Evolutionary conservation across 1,140 invertebrate genomes (phyloP).

Genomic region (Alviniconcha marisindica): DNA sequence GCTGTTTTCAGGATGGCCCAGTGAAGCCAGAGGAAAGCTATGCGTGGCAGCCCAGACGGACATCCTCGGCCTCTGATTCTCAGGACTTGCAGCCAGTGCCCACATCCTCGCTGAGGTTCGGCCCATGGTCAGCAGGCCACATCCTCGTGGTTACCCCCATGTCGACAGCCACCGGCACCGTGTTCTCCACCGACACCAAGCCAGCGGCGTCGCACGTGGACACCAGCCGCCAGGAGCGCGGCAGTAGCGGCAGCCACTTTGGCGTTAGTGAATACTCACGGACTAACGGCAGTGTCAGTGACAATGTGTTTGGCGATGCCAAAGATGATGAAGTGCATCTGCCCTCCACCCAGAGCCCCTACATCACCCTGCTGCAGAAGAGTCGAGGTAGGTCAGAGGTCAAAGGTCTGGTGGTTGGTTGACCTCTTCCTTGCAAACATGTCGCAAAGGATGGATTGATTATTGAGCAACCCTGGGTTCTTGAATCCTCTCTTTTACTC

Average conservation of each 20-base stretch:
- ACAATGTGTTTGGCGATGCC: not conserved
- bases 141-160: too few relatives aligned
- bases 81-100: constrained; percentile 35
- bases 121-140: too few relatives aligned
- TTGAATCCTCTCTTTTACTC: too few relatives aligned
- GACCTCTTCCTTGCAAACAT: too few relatives aligned
- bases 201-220: not conserved
- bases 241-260: not conserved
- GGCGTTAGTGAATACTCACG: constrained; percentile 35
- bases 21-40: constrained; percentile 49
- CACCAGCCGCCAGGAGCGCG: not conserved
- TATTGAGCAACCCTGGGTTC: too few relatives aligned
- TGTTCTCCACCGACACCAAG: not conserved
- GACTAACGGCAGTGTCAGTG: constrained; percentile 54
- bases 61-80: constrained; percentile 22
- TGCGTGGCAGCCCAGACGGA: constrained; percentile 45
- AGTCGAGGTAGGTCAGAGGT: constrained; percentile 84
- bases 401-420: not conserved
- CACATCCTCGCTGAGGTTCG: constrained; percentile 11
- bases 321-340: constrained; percentile 76
- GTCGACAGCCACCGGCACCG: not conserved
- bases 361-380: constrained; percentile 91
- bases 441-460: too few relatives aligned
- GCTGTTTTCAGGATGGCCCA: not conserved
- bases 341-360: constrained; percentile 90